These are phyloP conservation scores for Anthopleura xanthogrammica DNA, from an alignment of 92 coral and sea anemone species.

Conservation along the genomic window DNA sequence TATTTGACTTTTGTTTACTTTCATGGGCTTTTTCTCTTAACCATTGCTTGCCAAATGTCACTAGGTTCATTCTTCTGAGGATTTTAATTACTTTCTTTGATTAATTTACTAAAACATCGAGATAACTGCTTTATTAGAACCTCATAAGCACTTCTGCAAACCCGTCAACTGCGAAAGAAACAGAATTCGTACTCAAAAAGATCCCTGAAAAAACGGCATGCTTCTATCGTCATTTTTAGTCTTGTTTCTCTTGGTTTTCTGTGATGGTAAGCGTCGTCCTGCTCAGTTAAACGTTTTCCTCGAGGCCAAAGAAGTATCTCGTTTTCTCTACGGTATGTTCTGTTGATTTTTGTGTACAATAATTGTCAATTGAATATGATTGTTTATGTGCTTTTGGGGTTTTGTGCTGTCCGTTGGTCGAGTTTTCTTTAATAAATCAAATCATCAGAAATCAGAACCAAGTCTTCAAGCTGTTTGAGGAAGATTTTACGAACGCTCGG, in stretches of 20 bases:
- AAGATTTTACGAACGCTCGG: not conserved
- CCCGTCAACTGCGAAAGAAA: slow-evolving; percentile 14
- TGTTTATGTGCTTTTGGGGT: slow-evolving; percentile 7
- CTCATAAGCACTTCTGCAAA: not conserved
- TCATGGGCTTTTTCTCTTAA: slow-evolving; percentile 24
- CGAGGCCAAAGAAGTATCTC: slow-evolving; percentile 77
- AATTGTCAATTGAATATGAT: slow-evolving; percentile 20
- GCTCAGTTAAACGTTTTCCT: slow-evolving; percentile 74
- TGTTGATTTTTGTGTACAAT: slow-evolving; percentile 20
- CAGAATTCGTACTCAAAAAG: not conserved
- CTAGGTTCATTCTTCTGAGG: slow-evolving; percentile 10
- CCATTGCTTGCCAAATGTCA: slow-evolving; percentile 23
- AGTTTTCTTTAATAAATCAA: not conserved
- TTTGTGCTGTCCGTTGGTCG: slow-evolving; percentile 11
- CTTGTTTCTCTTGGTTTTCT: not conserved
- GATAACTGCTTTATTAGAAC: slow-evolving; percentile 12
- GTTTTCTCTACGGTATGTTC: slow-evolving; percentile 83
- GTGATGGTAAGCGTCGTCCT: slow-evolving; percentile 26
- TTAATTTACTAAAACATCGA: slow-evolving; percentile 15
- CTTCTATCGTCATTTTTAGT: not conserved
- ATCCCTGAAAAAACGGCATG: not conserved
- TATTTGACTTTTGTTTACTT: slow-evolving; percentile 22
- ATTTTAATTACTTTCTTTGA: slow-evolving; percentile 20
- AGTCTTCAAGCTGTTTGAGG: not conserved
- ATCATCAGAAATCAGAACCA: not conserved